These are phyloP conservation scores for Cerceris rybyensis DNA, from an alignment of 2,888 invertebrate genomes.

Conservation along the genomic window DNA sequence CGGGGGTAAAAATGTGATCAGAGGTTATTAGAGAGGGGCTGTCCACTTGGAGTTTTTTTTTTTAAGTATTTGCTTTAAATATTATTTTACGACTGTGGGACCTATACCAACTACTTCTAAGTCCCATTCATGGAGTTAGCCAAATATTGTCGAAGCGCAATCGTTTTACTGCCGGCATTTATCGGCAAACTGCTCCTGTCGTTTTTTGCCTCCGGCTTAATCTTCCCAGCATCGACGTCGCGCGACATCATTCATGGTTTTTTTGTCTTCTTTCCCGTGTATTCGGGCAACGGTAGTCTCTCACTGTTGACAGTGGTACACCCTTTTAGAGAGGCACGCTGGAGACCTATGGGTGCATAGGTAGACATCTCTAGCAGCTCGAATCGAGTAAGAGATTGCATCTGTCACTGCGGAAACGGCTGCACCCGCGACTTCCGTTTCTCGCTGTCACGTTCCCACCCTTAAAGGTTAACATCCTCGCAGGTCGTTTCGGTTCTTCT, in stretches of 20 bases:
- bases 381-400: slow-evolving; percentile 72
- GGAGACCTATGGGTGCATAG: slow-evolving; percentile 6
- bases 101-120: slow-evolving; percentile 51
- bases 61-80: slow-evolving; percentile 71
- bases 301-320: slow-evolving; percentile 68
- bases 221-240: slow-evolving; percentile 40
- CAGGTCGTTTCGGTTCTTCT: slow-evolving; percentile 37
- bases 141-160: slow-evolving; percentile 74
- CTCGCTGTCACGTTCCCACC: slow-evolving; percentile 70
- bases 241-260: slow-evolving; percentile 49
- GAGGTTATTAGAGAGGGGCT: slow-evolving; percentile 27
- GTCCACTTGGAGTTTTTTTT: slow-evolving; percentile 58
- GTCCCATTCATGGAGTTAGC: slow-evolving; percentile 66
- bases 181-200: slow-evolving; percentile 22
- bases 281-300: slow-evolving; percentile 65
- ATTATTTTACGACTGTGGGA: slow-evolving; percentile 70
- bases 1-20: slow-evolving; percentile 27
- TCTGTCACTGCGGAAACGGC: slow-evolving; percentile 80
- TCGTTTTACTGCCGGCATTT: slow-evolving; percentile 68
- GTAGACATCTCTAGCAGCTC: slow-evolving; percentile 54
- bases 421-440: slow-evolving; percentile 72
- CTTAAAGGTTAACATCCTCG: slow-evolving; percentile 65
- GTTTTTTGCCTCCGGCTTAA: slow-evolving; percentile 32
- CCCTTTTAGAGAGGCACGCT: slow-evolving; percentile 58
- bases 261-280: slow-evolving; percentile 63